Base-by-base conservation (phyloP, 2,113 vertebrate genomes). In the Ivindomyrus marchei region DNA sequence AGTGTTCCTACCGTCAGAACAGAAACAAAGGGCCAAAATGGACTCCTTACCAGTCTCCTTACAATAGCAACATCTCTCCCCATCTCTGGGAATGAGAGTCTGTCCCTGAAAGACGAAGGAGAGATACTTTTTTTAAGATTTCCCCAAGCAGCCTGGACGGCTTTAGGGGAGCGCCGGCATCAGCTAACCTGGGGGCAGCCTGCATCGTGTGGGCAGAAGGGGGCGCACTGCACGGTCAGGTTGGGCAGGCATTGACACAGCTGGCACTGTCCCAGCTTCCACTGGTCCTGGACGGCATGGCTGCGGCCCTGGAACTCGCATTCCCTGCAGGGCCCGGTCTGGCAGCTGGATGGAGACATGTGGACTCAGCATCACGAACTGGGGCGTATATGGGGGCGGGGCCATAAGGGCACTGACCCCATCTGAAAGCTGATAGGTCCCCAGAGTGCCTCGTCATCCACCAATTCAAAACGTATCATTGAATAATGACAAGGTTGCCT, bases 211-310 rank as follows among this genome's bases (percentile, higher is more conserved):
- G 94, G 95, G 90, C 98, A 98, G 93, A 96, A 98, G 13, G 92
- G 93, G 24, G 95, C 94, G 27, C 97, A 98, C 27, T 90, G 95
- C 39, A 96, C 94, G 0, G 88, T 95, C 1, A 95, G 93, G 24
- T 95, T 93, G 1, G 95, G 92, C 89, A 96, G 93, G 92, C 98
- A 99, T 90, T 96, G 95, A 91, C 97, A 99, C 52, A 98, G 93
- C 3, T 88, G 93, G 90, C 98, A 99, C 3, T 92, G 93, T 0
- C 94, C 95, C 0, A 91, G 92, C 2, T 91, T 94, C 98, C 98
- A 98, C 89, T 96, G 96, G 58, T 97, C 96, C 1, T 97, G 97
- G 0, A 95, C 92, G 0, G 77, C 80, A 2, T 94, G 94, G 24
- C 92, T 47, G 5, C 45, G 94, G 91, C 96, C 96, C 0, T 93